A percentile compares a stretch with the other conserved stretches of the same genome.
phyloP scores from a whole-genome alignment of 2,888 invertebrate genomes.

The Frankliniella intonsa region DNA sequence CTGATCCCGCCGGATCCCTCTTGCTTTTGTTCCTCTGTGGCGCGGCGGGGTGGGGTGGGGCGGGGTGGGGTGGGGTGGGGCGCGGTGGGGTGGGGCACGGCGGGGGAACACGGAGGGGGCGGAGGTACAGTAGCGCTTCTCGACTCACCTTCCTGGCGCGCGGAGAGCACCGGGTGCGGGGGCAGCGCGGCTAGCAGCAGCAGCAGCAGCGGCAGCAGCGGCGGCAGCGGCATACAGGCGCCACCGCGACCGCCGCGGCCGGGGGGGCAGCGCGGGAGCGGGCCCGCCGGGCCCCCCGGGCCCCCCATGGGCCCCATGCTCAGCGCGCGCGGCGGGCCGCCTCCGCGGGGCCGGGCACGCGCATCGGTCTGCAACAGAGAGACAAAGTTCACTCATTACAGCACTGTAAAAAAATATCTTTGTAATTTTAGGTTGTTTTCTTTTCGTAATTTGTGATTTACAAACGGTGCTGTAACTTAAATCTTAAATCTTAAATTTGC shows the following conservation, averaged over 20 bases:
- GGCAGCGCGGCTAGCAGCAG: not conserved
- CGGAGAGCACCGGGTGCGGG: not conserved
- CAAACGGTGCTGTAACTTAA: too few relatives aligned
- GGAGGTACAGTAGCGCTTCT: not conserved
- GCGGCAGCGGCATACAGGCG: not conserved
- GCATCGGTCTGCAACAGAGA: conserved; percentile 4
- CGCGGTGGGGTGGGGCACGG: too few relatives aligned
- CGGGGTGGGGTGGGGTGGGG: too few relatives aligned
- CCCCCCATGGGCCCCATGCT: not conserved
- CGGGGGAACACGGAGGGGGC: too few relatives aligned
- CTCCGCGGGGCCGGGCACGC: not conserved
- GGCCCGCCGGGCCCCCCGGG: not conserved
- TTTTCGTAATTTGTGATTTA: too few relatives aligned
- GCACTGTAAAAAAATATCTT: too few relatives aligned
- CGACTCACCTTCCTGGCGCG: conserved; percentile 13
- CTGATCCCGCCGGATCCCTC: not conserved
- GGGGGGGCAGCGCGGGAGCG: not conserved
- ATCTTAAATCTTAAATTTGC: too few relatives aligned
- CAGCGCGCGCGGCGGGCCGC: not conserved
- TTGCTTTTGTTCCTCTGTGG: conserved; percentile 5
- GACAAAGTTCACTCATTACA: too few relatives aligned
- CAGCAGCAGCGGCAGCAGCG: conserved; percentile 13
- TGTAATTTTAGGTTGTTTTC: too few relatives aligned
- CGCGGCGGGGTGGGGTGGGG: not conserved
- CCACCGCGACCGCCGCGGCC: conserved; percentile 1